Base-by-base conservation (phyloP, 2,888 invertebrate genomes). In the Lumbricus terrestris region DNA sequence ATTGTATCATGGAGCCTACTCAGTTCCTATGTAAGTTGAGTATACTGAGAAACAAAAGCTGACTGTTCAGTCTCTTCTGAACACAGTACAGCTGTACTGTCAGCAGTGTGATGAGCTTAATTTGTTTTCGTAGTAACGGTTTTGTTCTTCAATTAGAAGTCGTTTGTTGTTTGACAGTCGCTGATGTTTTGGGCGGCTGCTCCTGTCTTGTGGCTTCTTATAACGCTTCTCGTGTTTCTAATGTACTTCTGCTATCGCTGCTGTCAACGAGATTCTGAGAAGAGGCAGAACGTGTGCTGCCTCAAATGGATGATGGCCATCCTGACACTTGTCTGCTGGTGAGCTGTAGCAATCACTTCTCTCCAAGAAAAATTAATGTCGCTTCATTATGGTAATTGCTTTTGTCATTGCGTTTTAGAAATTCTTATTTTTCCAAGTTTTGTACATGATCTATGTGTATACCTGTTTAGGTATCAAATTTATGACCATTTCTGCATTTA, bases 171-270 rank as follows among this genome's bases (percentile, higher is more conserved):
- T 94, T 94, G 89, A 69, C 96, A 98, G 98, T 97, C 98, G 93
- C 96, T 98, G 95, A 98, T 98, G 89, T 98, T 99, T 94, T 96
- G 98, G 94, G 98, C 97, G 91, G 98, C 98, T 83, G 96, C 98
- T 92, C 98, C 98, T 33, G 98, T 98, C 91, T 97, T 97, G 85
- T 97, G 98, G 97, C 96, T 98, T 94, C 97, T 98, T 93, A 96
- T 98, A 91, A 98, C 98, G 42, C 96, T 98, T 93, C 96, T 98
- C 92, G 96, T 98, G 90, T 96, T 98, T 93, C 96, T 98, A 93
- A 97, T 98, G 93, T 98, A 98, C 96, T 96, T 98, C 95, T 97
- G 98, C 95, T 98, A 98, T 94, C 96, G 98, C 96, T 98, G 98
- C 96, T 98, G 98, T 96, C 98, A 98, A 96, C 96, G 98, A 94